Conservation (phyloP, 2,888 invertebrate species). For the Agrotis clavis region DNA sequence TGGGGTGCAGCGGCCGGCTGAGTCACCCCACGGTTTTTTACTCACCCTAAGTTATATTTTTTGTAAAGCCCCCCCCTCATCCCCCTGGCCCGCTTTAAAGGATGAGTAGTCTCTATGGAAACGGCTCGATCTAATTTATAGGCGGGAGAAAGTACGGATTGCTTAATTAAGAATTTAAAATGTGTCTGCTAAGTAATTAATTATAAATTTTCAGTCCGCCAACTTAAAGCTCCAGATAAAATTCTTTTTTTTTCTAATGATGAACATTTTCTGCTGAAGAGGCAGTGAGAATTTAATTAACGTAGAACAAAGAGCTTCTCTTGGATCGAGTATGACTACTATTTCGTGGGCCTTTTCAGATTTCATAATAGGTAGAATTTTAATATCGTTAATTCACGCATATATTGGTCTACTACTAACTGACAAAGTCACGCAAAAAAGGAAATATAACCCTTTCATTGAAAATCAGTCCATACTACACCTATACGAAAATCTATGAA, state of each 20-base stretch:
- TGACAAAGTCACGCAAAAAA: background rate
- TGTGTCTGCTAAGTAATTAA: slow-evolving; percentile 90
- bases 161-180: slow-evolving; percentile 91
- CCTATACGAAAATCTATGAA: slow-evolving; percentile 5
- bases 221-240: slow-evolving; percentile 76
- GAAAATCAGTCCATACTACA: background rate
- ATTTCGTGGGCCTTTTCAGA: slow-evolving; percentile 55
- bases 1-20: slow-evolving; percentile 92
- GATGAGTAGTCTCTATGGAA: slow-evolving; percentile 92
- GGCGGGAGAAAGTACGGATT: slow-evolving; percentile 91
- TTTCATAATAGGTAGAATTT: slow-evolving; percentile 55
- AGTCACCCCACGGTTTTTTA: slow-evolving; percentile 92
- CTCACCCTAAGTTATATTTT: slow-evolving; percentile 92
- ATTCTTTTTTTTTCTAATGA: slow-evolving; percentile 75
- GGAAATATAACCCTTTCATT: slow-evolving; percentile 24
- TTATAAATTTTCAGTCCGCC: slow-evolving; percentile 85
- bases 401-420: slow-evolving; percentile 9
- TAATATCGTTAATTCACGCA: slow-evolving; percentile 38
- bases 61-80: slow-evolving; percentile 86
- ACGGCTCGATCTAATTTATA: slow-evolving; percentile 91
- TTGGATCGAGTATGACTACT: slow-evolving; percentile 56
- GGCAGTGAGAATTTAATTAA: slow-evolving; percentile 84
- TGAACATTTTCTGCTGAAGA: slow-evolving; percentile 69
- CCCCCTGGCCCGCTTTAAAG: slow-evolving; percentile 89
- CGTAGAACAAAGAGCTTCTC: slow-evolving; percentile 69